Base-by-base conservation (phyloP, 2,888 invertebrate species). In the Sthenelais limicola region DNA sequence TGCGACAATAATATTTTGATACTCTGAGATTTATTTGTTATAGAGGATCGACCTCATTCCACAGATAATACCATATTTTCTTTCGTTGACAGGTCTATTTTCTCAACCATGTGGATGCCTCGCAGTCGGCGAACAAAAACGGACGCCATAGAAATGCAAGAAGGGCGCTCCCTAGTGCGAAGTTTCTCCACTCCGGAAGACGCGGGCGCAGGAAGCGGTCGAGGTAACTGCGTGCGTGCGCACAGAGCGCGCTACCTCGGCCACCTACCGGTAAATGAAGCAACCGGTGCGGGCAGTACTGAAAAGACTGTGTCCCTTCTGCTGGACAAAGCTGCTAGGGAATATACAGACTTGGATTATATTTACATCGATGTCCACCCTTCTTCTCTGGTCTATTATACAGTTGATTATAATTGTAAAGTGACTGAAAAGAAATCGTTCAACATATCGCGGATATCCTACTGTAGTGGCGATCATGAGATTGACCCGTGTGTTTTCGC, bases 401-500 rank as follows among this genome's bases (percentile, higher is more conserved):
- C 15, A 5, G 70, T 70, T 54, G 70, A 70, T 24, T 24, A 52
- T 4, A 24, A 51, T 38, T 52, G 26, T 70, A 70, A 56, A 28
- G 54, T 70, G 9, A 33, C 28, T 56, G n/a, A 38, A 24, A 70
- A 26, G 1, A 38, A 56, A 21, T 32, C 54, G 26, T 70, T 70
- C 43, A 54, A 56, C 33, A 33, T 70, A 38, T 70, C 70, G 4
- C 52, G 70, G 15, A 56, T 70, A 4, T 70, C 70, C 28, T 70
- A 54, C 43, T 70, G 70, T 28, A 70, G 70, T 30, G 70, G 70
- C 7, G 54, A 56, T 15, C 70, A 70, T 43, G 15, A 28, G 24
- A 32, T 56, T 7, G 56, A 70, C 43, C 70, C 70, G 1, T 56
- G 56, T 43, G 56, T 70, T 3, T 70, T 70, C 43, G 70, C 70